Evolutionary conservation across 2,888 invertebrate species (phyloP).

Genomic region (Pherbina coryleti): DNA sequence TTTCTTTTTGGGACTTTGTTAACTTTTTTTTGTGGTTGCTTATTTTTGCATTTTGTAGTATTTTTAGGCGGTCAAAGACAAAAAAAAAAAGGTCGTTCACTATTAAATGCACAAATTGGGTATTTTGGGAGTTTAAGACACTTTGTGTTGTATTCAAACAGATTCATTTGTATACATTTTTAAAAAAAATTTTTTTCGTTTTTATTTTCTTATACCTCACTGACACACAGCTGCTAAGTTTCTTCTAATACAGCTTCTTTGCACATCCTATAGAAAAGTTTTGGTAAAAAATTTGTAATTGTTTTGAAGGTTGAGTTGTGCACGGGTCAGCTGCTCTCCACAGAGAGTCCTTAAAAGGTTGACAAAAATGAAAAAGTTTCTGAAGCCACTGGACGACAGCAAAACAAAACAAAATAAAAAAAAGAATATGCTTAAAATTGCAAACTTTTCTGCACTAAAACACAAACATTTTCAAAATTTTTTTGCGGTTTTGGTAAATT

Average conservation of each 20-base stretch:
- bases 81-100: not conserved
- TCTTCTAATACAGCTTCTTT: not conserved
- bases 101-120: no score
- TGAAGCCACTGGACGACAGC: not conserved
- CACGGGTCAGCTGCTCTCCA: not conserved
- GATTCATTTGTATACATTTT: not conserved
- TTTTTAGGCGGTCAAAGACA: not conserved
- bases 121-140: no score
- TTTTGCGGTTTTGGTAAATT: slow-evolving; percentile 19
- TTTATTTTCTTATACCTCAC: not conserved
- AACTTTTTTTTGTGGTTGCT: no score
- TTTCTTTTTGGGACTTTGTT: no score
- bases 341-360: not conserved
- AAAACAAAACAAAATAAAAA: not conserved
- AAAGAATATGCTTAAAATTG: no score
- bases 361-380: slow-evolving; percentile 6
- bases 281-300: slow-evolving; percentile 3
- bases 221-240: no score
- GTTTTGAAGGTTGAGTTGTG: slow-evolving; percentile 27
- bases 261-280: not conserved
- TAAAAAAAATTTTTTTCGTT: not conserved
- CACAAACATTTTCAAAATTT: not conserved
- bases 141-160: no score
- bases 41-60: no score
- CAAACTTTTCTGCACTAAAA: no score